Conservation (phyloP, 2,888 invertebrate species). For the Periphyllus acericola region DNA sequence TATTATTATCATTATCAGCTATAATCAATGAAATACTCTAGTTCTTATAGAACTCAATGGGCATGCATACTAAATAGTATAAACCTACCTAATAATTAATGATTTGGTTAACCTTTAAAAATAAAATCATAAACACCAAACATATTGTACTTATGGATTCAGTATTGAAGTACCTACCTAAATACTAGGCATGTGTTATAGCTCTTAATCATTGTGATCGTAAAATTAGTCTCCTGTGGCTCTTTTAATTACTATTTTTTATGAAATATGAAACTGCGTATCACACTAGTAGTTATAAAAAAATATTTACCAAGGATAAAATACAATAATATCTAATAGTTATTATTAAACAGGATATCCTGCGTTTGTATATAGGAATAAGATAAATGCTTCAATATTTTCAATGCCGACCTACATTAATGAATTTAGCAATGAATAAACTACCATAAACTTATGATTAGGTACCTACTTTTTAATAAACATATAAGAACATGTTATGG, state of each 20-base stretch:
- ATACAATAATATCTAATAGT: neutral
- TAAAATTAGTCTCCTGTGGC: slow-evolving; percentile 26
- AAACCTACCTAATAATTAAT: no score
- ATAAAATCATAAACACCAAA: neutral
- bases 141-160: no score
- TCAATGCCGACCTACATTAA: slow-evolving; percentile 42
- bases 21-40: neutral
- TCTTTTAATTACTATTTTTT: slow-evolving; percentile 34
- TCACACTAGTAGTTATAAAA: neutral
- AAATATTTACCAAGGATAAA: slow-evolving; percentile 42
- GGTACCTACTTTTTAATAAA: slow-evolving; percentile 25
- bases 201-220: neutral
- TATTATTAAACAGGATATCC: slow-evolving; percentile 49
- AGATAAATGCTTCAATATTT: slow-evolving; percentile 35
- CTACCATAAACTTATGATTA: slow-evolving; percentile 15
- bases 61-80: neutral
- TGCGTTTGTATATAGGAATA: slow-evolving; percentile 8
- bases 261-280: neutral
- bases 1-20: neutral
- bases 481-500: neutral
- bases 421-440: neutral
- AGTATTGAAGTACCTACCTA: no score
- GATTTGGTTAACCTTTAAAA: neutral
- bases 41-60: neutral
- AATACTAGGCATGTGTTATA: no score